Evolutionary conservation across 2,888 invertebrate species (phyloP), one percentile per base, ranked within the genome.

Genomic region (Chrysolina haemoptera): DNA sequence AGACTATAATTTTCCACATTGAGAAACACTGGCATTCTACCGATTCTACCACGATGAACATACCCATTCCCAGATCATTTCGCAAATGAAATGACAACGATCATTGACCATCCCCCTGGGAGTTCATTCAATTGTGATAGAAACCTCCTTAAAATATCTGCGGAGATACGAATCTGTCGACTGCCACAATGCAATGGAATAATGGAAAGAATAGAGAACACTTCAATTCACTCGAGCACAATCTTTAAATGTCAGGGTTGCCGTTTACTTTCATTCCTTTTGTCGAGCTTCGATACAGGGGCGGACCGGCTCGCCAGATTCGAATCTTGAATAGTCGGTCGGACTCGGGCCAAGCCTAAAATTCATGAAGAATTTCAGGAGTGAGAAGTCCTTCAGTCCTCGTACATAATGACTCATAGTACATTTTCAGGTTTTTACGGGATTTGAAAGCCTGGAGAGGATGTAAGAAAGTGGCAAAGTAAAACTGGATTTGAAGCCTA

Each of bases 181-280:
- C 64, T 40, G 64, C 65, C 50, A 50, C 62, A 40, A 69, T 46
- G 65, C 68, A 68, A 68, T 68, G 63, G 48, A 70, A 70, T 55
- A 68, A 68, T 68, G 63, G 48, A 70, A 70, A 70, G 50, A 70
- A 70, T 50, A 71, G 55, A 71, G 59, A 59, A 59, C 59, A 59
- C 59, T 59, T 27, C 59, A 59, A n/a, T 59, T 59, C 59, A 59
- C 59, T 59, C 43, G 53, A 22, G 18, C 50, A 40, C 18, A 40
- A 67, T 53, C 22, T 68, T 43, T 68, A 74, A 74, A 74, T 74
- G 74, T 74, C 74, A 74, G 71, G 74, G 74, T 71, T 74, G 68
- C 65, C 46, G 59, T 71, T 71, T 67, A 71, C 71, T 74, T 74
- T 74, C 74, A 69, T 41, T 74, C 64, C 53, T 68, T 68, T 68